Evolutionary conservation across 2,113 vertebrate genomes (phyloP).

Genomic region (Oceanites oceanicus): DNA sequence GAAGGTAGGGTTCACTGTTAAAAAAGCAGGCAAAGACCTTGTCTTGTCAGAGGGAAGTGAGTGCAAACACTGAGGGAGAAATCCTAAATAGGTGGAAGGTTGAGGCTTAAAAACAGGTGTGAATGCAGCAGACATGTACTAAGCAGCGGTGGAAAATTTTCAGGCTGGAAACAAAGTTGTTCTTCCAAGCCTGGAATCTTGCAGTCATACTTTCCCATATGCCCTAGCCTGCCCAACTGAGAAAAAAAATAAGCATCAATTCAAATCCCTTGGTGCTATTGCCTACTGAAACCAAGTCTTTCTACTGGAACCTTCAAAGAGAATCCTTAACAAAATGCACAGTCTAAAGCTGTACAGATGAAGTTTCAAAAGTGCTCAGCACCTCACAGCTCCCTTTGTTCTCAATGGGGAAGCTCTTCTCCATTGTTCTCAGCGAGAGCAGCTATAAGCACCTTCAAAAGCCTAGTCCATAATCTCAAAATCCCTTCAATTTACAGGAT

Average conservation of each 20-base stretch:
- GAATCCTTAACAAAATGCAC: slow-evolving; percentile 13
- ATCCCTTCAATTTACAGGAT: neutral
- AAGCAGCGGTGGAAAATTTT: neutral
- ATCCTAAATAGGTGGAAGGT: neutral
- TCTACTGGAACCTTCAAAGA: neutral
- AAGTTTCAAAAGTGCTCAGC: neutral
- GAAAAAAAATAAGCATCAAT: neutral
- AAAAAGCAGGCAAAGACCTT: neutral
- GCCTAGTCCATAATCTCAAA: neutral
- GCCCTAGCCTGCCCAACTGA: neutral
- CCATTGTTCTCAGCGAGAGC: neutral
- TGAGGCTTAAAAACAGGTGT: neutral
- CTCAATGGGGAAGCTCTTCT: neutral
- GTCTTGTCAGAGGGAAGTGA: neutral
- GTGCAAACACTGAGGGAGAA: neutral
- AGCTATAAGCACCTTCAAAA: neutral
- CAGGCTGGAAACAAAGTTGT: neutral
- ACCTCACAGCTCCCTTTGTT: neutral
- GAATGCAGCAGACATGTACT: neutral
- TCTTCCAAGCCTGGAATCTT: neutral
- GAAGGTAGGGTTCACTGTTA: neutral
- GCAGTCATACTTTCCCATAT: neutral
- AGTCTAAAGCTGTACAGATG: neutral
- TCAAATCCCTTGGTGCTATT: neutral
- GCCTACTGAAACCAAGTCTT: neutral